Evolutionary conservation across 2,113 vertebrate species (phyloP).

Genomic region (Melospiza melodia): DNA sequence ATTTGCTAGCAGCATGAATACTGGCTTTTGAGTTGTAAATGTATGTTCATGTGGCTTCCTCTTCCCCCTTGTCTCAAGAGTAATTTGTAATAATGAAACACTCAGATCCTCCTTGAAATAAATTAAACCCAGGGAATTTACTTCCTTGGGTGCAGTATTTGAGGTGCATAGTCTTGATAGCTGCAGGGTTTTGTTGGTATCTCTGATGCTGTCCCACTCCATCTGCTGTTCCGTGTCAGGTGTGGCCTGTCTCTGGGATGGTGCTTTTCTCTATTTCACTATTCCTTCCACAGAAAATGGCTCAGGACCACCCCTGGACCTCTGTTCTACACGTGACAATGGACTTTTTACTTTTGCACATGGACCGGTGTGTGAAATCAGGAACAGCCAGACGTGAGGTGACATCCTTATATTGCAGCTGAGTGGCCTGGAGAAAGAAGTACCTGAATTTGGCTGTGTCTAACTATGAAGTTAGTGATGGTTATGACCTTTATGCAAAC

Average conservation of each 20-base stretch:
- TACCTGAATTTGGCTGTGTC: background rate
- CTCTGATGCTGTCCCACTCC: background rate
- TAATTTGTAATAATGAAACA: background rate
- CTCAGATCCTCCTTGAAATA: background rate
- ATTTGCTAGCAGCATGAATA: background rate
- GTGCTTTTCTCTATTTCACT: background rate
- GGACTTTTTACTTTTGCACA: background rate
- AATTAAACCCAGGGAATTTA: background rate
- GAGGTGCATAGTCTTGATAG: background rate
- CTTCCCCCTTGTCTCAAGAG: background rate
- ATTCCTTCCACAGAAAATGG: background rate
- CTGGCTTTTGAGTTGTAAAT: background rate
- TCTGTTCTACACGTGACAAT: background rate
- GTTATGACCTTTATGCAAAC: background rate
- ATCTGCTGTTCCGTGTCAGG: accelerated
- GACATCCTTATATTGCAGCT: background rate
- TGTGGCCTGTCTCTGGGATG: background rate
- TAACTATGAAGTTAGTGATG: background rate
- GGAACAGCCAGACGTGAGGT: background rate
- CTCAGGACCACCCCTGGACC: background rate
- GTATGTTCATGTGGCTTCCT: background rate
- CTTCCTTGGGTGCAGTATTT: background rate
- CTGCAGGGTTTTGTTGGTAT: background rate
- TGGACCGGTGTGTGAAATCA: accelerated
- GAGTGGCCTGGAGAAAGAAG: background rate